Percentiles rank a stretch among this genome's conserved stretches.
phyloP scores from a whole-genome alignment of 2,113 vertebrate genomes.

The Varanus komodoensis region DNA sequence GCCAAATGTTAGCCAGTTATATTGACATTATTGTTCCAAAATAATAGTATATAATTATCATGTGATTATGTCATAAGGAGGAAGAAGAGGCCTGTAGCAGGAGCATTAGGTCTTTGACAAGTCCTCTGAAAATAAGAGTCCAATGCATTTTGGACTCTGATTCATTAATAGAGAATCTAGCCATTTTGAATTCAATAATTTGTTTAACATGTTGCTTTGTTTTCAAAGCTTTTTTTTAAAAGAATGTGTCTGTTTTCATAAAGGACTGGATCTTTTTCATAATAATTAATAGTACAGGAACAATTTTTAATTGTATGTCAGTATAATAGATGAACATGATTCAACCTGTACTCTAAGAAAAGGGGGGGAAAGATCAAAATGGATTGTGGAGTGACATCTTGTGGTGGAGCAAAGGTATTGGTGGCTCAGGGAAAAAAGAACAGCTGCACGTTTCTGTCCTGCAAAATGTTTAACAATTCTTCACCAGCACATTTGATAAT shows the following conservation, averaged over 20 bases:
- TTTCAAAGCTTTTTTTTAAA: not conserved
- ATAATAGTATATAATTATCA: not conserved
- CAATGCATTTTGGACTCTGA: not conserved
- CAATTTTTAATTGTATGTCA: constrained; percentile 58
- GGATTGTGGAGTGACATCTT: constrained; percentile 82
- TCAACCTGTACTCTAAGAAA: constrained; percentile 56
- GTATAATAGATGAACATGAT: constrained; percentile 58
- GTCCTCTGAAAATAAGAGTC: not conserved
- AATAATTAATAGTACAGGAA: constrained; percentile 5
- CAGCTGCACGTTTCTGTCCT: constrained; percentile 15
- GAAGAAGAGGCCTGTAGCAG: not conserved
- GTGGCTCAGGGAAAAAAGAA: constrained; percentile 17
- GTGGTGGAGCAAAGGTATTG: constrained; percentile 68
- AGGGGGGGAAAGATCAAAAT: constrained; percentile 61
- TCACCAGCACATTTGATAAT: not conserved
- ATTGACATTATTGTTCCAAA: not conserved
- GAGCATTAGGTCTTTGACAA: not conserved
- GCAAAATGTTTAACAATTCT: constrained; percentile 47
- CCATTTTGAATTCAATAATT: not conserved
- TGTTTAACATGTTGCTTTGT: not conserved
- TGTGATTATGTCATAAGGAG: not conserved
- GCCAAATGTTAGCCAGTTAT: not conserved
- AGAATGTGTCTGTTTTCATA: not conserved
- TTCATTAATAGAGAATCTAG: not conserved
- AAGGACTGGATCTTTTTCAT: constrained; percentile 46